Percentiles rank a stretch among this genome's conserved stretches.
Evolutionary conservation across 2,113 vertebrate species (phyloP).

Genomic region (Pseudopipra pipra): DNA sequence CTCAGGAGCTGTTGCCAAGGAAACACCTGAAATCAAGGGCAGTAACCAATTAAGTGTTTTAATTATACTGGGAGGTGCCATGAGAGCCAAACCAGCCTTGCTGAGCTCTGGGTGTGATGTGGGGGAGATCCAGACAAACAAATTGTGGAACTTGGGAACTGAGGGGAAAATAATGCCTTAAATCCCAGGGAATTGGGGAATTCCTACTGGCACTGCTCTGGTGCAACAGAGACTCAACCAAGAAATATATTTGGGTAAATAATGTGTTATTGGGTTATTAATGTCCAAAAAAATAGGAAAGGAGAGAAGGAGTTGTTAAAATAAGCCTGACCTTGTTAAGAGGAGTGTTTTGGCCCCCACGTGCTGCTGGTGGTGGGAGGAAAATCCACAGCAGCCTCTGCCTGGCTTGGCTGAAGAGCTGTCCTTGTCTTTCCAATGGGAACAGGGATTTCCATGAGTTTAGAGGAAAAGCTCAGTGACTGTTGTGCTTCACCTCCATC

Average conservation of each 20-base stretch:
- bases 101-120: not conserved
- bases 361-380: not conserved
- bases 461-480: not conserved
- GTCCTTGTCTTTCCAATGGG: not conserved
- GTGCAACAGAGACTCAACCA: fast-evolving
- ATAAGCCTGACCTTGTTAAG: not conserved
- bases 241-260: fast-evolving
- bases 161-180: not conserved
- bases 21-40: not conserved
- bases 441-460: not conserved
- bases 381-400: not conserved
- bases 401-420: not conserved
- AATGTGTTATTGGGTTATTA: fast-evolving
- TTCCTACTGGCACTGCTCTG: not conserved
- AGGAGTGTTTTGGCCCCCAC: not conserved
- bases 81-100: not conserved
- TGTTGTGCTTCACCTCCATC: not conserved
- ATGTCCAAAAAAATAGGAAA: fast-evolving
- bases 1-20: not conserved
- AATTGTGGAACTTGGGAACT: not conserved
- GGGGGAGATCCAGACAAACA: not conserved
- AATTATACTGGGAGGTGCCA: not conserved
- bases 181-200: not conserved
- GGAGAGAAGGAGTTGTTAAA: not conserved
- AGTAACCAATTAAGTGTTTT: not conserved